These are phyloP conservation scores for Herpetotheres cachinnans DNA, from an alignment of 2,113 vertebrate genomes.

Conservation along the genomic window DNA sequence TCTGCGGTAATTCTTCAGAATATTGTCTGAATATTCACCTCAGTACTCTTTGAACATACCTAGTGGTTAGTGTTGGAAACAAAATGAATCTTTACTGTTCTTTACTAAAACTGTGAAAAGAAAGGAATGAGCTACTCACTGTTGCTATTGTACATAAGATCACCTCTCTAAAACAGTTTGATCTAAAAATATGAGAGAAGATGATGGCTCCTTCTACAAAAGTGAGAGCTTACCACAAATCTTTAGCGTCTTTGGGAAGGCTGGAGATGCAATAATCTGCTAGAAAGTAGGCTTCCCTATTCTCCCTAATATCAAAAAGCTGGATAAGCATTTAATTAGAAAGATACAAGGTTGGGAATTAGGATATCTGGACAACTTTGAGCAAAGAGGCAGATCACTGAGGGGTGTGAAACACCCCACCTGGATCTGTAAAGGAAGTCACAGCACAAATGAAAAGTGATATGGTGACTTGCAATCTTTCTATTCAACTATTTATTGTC, in stretches of 20 bases:
- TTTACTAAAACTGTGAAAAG: not conserved
- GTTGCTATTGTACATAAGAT: not conserved
- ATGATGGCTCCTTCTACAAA: not conserved
- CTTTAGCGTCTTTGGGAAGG: not conserved
- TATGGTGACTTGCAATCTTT: not conserved
- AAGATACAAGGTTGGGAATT: not conserved
- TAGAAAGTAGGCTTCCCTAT: not conserved
- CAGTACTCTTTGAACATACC: not conserved
- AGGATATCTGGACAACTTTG: not conserved
- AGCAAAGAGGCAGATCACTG: not conserved
- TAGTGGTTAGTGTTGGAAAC: not conserved
- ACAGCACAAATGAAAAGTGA: not conserved
- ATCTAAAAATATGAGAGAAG: not conserved
- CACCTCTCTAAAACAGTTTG: not conserved
- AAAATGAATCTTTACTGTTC: not conserved
- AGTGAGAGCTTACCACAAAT: not conserved
- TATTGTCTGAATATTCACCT: not conserved
- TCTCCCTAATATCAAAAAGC: not conserved
- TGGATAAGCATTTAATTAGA: not conserved
- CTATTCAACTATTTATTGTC: not conserved
- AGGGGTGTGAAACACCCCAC: not conserved
- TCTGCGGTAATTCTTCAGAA: not conserved
- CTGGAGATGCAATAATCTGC: not conserved
- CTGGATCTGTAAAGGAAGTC: not conserved
- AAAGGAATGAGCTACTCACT: not conserved